Conservation (phyloP, 2,113 vertebrate species). For the Nesospiza acunhae region DNA sequence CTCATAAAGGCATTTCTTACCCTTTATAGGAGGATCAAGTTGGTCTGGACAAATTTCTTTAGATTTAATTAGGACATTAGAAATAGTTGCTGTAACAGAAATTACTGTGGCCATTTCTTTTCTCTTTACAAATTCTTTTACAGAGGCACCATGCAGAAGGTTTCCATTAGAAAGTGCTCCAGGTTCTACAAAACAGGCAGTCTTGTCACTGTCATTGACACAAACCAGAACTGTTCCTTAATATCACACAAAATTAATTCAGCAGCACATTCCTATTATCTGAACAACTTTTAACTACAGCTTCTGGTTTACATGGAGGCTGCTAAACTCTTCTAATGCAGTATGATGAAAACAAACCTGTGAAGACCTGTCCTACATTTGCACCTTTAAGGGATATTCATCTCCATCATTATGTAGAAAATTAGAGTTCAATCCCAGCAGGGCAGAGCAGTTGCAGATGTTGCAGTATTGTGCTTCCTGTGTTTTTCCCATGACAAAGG, state of each 20-base stretch:
- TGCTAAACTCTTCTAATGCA: not conserved
- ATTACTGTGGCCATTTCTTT: not conserved
- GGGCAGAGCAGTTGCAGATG: slow-evolving; percentile 18
- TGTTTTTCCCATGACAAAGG: slow-evolving; percentile 7
- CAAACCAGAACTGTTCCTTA: not conserved
- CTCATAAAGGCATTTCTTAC: not conserved
- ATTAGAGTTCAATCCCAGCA: not conserved
- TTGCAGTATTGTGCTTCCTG: slow-evolving; percentile 1
- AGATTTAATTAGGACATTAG: not conserved
- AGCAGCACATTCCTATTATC: not conserved
- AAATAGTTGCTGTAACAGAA: not conserved
- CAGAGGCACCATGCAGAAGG: not conserved
- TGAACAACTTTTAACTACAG: not conserved
- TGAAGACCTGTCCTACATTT: not conserved
- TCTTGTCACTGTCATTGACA: not conserved
- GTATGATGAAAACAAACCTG: not conserved
- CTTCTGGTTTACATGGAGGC: not conserved
- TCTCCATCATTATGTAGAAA: not conserved
- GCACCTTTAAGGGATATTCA: not conserved
- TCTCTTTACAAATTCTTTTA: not conserved
- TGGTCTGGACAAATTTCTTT: not conserved
- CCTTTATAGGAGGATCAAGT: not conserved
- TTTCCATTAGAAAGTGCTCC: not conserved
- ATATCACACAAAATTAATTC: not conserved
- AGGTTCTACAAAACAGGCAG: not conserved